phyloP scores from a whole-genome alignment of 2,113 vertebrate species.

The Esox niger region DNA sequence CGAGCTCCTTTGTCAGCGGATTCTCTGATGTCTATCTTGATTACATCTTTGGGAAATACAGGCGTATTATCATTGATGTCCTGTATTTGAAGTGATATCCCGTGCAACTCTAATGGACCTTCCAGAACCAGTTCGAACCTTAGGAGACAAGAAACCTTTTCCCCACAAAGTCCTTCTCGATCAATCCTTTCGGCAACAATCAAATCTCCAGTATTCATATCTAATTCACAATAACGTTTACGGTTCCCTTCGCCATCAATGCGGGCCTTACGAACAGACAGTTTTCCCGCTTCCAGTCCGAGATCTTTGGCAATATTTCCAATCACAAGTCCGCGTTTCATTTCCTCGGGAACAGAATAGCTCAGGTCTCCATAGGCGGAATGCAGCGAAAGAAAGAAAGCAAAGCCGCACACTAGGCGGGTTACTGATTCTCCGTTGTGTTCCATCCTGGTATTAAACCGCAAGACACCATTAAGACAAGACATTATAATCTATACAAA shows the following conservation, averaged over 20 bases:
- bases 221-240: slow-evolving; percentile 67
- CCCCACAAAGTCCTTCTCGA: slow-evolving; percentile 71
- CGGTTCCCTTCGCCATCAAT: slow-evolving; percentile 50
- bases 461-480: too few relatives aligned
- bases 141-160: slow-evolving; percentile 58
- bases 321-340: slow-evolving; percentile 68
- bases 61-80: slow-evolving; percentile 80
- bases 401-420: neutral
- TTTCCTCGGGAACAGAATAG: slow-evolving; percentile 74
- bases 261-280: slow-evolving; percentile 56
- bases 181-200: slow-evolving; percentile 70
- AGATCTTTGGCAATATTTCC: slow-evolving; percentile 76
- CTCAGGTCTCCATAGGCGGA: slow-evolving; percentile 55
- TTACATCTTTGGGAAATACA: slow-evolving; percentile 45
- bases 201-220: slow-evolving; percentile 63
- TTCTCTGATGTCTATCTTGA: slow-evolving; percentile 66
- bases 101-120: slow-evolving; percentile 62
- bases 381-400: slow-evolving; percentile 5
- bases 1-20: slow-evolving; percentile 45
- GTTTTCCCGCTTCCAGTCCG: slow-evolving; percentile 48
- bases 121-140: slow-evolving; percentile 68
- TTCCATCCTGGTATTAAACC: neutral
- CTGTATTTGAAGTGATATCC: slow-evolving; percentile 62
- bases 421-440: neutral
- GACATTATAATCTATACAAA: too few relatives aligned